Evolutionary conservation across 2,113 vertebrate genomes (phyloP), one percentile per base, ranked within the genome.

Genomic region (Gulo gulo): DNA sequence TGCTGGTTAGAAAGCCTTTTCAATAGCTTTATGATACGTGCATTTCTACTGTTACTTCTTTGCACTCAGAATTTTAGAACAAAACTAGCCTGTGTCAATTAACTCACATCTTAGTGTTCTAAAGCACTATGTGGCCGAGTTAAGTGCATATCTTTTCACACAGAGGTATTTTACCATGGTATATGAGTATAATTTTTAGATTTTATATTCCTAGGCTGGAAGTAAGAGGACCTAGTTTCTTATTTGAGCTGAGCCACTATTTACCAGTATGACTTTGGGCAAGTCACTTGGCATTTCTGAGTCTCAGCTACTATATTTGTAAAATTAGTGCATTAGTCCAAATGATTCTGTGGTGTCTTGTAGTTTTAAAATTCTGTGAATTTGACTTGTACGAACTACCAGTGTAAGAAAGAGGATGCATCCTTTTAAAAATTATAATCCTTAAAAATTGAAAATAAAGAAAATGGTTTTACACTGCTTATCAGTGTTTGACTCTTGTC

Each of bases 361-460:
- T 59, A 82, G n/a, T 92, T 91, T 95, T 79, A 80, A 80, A 95
- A 45, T 84, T 61, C 50, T 84, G 23, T 80, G 21, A 87, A 52
- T 36, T 65, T 83, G 65, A 83, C 50, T 79, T 86, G 83, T 18
- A 24, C 29, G 26, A 82, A 50, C 73, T 82, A 47, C 31, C 76
- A 73, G 31, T 39, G 45, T 57, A 91, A 80, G 47, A 10, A 90
- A 84, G 20, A 95, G 23, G 7, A 55, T 50, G 45, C 6, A 84
- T 55, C 34, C 24, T 97, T 93, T 95, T 45, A 12, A 82, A 92
- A 83, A 65, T 52, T 47, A n/a, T 36, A 85, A 52, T 95, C 88
- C n/a, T 93, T 93, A 67, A 95, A 97, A 93, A 47, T 86, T 67
- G 50, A 76, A 95, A 89, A 83, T 86, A 45, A 83, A 89, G 20